Percentiles rank a stretch among this genome's conserved stretches.
phyloP scores from a whole-genome alignment of 2,113 vertebrate species.

The Falco punctatus region DNA sequence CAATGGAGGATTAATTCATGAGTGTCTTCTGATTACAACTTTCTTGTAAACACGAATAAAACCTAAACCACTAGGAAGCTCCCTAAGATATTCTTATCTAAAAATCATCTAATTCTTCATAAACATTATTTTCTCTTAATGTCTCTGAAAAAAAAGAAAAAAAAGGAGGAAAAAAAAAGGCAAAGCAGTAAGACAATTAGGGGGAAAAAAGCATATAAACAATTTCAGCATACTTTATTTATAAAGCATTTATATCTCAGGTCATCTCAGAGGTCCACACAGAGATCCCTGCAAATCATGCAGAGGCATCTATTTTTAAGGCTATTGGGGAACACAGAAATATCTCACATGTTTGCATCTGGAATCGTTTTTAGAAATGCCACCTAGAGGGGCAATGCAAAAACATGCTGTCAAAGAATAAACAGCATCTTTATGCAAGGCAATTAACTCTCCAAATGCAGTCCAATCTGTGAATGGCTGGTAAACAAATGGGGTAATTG shows the following conservation, averaged over 20 bases:
- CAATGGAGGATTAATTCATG: background rate
- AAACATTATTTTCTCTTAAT: background rate
- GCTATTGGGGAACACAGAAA: conserved; percentile 20
- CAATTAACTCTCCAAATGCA: conserved; percentile 58
- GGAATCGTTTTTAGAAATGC: conserved; percentile 58
- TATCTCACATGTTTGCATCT: conserved; percentile 49
- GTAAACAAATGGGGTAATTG: conserved; percentile 74
- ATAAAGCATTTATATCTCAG: background rate
- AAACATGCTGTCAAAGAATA: conserved; percentile 63
- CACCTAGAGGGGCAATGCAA: conserved; percentile 23
- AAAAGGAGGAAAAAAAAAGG: background rate
- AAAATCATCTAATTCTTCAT: background rate
- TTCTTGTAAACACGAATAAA: background rate
- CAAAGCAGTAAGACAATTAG: background rate
- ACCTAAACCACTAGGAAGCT: background rate
- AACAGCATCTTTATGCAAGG: conserved; percentile 62
- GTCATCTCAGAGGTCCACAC: background rate
- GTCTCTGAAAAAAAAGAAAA: background rate
- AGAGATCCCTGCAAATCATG: background rate
- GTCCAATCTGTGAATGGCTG: conserved; percentile 46
- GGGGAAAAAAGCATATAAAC: background rate
- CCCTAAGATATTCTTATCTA: background rate
- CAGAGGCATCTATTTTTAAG: conserved; percentile 52
- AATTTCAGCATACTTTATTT: background rate
- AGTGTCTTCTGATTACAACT: background rate